Evolutionary conservation across 2,113 vertebrate species (phyloP), one percentile per base, ranked within the genome.

Genomic region (Eupsittula cactorum): DNA sequence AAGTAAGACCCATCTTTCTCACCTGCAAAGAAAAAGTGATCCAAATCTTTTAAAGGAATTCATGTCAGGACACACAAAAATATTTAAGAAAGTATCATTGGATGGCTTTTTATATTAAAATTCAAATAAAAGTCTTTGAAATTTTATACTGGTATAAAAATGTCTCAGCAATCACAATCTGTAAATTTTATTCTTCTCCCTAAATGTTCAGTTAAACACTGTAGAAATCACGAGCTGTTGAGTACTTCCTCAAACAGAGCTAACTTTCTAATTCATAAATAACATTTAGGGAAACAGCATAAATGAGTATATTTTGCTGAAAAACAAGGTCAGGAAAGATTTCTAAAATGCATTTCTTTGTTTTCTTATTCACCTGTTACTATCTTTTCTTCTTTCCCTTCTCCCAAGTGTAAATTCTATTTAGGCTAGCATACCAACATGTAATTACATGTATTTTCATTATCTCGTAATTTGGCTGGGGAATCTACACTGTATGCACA

Each of bases 401-500:
- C 71, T 94, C 88, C 67, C 79, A 83, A 94, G 62, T 59, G 87
- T 85, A 92, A 93, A 90, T 95, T 92, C 86, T 86, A 93, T 92
- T 96, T 96, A 93, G 94, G 88, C 79, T 92, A 90, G 86, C 82
- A 81, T 25, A 88, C 93, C 79, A 94, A 93, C 90, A 88, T 95
- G 92, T 96, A 95, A 96, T 96, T 97, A 96, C 92, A 94, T 82
- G 83, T 96, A 92, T 97, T 93, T 96, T 96, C 96, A 91, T 96
- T 95, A 81, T 90, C 92, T 92, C 1, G 14, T 94, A 88, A 96
- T 96, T 95, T 96, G 93, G 88, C 95, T 93, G 82, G 91, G 95
- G 92, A 96, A 81, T 88, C 88, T 75, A 93, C 74, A 89, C 57
- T 88, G 86, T 83, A 82, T 81, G 95, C 82, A 94, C 80, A 93